Evolutionary conservation across 1,140 invertebrate genomes (phyloP).

Genomic region (Aphelinus atriplicis): DNA sequence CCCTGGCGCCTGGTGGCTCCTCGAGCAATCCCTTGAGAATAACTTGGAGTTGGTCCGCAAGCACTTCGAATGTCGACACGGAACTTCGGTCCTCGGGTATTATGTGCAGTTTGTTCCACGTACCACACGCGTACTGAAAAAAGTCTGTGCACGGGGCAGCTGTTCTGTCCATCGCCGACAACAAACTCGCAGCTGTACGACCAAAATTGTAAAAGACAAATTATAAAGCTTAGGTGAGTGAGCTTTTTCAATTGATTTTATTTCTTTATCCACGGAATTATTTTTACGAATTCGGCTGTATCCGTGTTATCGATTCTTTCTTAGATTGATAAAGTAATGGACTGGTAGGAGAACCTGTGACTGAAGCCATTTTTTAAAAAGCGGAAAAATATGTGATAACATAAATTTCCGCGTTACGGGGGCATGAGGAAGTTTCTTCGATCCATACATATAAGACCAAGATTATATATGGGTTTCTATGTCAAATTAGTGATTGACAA

Average conservation of each 20-base stretch:
- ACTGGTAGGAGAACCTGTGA: too few relatives aligned
- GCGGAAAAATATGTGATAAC: too few relatives aligned
- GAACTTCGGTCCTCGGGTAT: constrained; percentile 90
- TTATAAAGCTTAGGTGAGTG: background rate
- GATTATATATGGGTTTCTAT: too few relatives aligned
- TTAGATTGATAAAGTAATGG: too few relatives aligned
- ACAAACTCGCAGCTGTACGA: constrained; percentile 79
- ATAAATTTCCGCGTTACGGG: too few relatives aligned
- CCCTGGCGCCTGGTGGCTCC: constrained; percentile 71
- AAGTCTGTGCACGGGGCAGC: constrained; percentile 88
- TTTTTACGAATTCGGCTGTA: too few relatives aligned
- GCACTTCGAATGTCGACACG: constrained; percentile 88
- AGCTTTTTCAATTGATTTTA: background rate
- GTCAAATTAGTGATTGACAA: too few relatives aligned
- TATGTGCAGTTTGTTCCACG: constrained; percentile 88
- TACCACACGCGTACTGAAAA: constrained; percentile 89
- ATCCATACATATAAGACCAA: too few relatives aligned
- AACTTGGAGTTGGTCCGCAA: constrained; percentile 87
- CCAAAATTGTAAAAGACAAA: constrained; percentile 40
- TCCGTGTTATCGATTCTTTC: too few relatives aligned
- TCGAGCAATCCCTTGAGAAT: constrained; percentile 83
- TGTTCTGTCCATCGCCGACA: constrained; percentile 84
- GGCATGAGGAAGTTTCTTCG: too few relatives aligned
- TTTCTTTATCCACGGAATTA: too few relatives aligned
- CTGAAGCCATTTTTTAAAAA: too few relatives aligned